These are phyloP conservation scores for Drosophila subsilvestris DNA, from an alignment of 2,888 invertebrate genomes.

Conservation along the genomic window DNA sequence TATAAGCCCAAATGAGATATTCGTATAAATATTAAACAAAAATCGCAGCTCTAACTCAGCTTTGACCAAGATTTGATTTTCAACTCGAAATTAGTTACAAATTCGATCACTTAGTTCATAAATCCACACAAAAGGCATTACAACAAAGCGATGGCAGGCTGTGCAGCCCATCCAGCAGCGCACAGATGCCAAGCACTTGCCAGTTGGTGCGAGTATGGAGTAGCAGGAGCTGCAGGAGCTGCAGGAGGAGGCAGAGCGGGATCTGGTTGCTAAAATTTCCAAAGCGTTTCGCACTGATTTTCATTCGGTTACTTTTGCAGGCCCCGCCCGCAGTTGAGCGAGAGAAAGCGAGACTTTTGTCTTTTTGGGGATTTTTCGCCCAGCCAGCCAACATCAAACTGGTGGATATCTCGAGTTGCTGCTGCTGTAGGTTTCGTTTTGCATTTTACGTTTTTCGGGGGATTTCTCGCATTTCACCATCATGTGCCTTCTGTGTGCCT, in stretches of 20 bases:
- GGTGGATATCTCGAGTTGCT: slow-evolving; percentile 24
- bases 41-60: background rate
- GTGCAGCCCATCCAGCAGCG: slow-evolving; percentile 41
- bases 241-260: slow-evolving; percentile 9
- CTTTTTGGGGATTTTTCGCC: slow-evolving; percentile 34
- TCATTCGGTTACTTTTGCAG: slow-evolving; percentile 61
- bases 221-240: background rate
- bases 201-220: background rate
- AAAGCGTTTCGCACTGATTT: slow-evolving; percentile 67
- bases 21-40: background rate
- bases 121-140: slow-evolving; percentile 27
- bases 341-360: slow-evolving; percentile 27
- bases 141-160: slow-evolving; percentile 41
- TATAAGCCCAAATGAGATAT: background rate
- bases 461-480: slow-evolving; percentile 1
- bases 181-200: slow-evolving; percentile 55
- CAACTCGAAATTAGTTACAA: slow-evolving; percentile 18
- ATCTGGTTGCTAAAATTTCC: slow-evolving; percentile 56
- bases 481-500: background rate
- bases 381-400: slow-evolving; percentile 35
- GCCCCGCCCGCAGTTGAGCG: slow-evolving; percentile 12
- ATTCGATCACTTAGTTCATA: slow-evolving; percentile 20
- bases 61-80: background rate
- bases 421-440: slow-evolving; percentile 56
- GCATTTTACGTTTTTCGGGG: slow-evolving; percentile 49